Conservation (phyloP, 2,888 invertebrate species). For the Leucophora obtusa region DNA sequence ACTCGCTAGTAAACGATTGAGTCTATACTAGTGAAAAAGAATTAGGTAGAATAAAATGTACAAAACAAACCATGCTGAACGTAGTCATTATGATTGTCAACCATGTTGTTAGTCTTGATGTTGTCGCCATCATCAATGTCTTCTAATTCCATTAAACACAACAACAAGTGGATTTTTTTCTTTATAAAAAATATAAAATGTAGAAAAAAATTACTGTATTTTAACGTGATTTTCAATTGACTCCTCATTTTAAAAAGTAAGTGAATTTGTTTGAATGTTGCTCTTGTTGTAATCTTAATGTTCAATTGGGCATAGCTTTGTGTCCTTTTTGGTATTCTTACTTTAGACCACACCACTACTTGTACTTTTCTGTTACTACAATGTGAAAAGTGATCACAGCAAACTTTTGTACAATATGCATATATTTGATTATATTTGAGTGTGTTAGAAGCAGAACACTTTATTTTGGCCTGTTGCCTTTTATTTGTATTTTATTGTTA, state of each 20-base stretch:
- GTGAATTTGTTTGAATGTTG: conserved; percentile 51
- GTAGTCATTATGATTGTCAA: conserved; percentile 54
- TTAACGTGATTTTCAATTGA: conserved; percentile 67
- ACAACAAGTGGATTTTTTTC: conserved; percentile 40
- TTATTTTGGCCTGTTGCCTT: conserved; percentile 42
- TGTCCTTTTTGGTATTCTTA: conserved; percentile 37
- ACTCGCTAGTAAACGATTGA: conserved; percentile 3
- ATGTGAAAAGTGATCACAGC: conserved; percentile 34
- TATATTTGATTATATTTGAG: conserved; percentile 16
- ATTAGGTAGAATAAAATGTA: conserved; percentile 13
- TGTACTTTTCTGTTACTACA: conserved; percentile 15
- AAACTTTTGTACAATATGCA: conserved; percentile 37
- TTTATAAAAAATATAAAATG: neutral
- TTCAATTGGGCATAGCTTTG: conserved; percentile 64
- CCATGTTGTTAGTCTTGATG: conserved; percentile 56
- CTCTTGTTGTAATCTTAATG: conserved; percentile 52
- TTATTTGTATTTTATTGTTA: conserved; percentile 32
- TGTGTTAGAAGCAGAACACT: conserved; percentile 43
- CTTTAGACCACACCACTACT: neutral
- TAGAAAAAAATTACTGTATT: conserved; percentile 46
- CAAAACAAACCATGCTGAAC: conserved; percentile 56
- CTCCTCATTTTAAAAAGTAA: conserved; percentile 63
- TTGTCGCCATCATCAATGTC: conserved; percentile 60
- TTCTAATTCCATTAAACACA: conserved; percentile 67
- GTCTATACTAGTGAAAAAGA: neutral